These are phyloP conservation scores for Varanus komodoensis DNA, from an alignment of 2,113 vertebrate species.

Conservation along the genomic window DNA sequence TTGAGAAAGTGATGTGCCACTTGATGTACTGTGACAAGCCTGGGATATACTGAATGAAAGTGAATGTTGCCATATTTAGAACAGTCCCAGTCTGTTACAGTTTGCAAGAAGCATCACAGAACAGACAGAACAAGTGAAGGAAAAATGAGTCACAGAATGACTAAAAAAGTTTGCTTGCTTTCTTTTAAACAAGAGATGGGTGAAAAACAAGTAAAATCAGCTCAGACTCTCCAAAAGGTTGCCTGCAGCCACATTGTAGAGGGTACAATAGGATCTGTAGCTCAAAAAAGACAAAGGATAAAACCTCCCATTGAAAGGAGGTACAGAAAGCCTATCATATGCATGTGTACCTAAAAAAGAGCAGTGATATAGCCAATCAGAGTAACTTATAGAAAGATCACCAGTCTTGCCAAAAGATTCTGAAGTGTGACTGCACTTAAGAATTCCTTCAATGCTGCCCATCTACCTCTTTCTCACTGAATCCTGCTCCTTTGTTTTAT, in stretches of 20 bases:
- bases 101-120: conserved; percentile 22
- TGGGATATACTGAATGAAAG: conserved; percentile 29
- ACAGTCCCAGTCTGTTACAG: accelerated
- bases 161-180: background rate
- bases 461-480: background rate
- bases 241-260: background rate
- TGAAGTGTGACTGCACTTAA: background rate
- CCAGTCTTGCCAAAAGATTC: too few relatives aligned
- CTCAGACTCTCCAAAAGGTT: background rate
- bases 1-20: background rate
- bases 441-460: background rate
- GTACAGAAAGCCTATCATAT: background rate
- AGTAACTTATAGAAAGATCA: too few relatives aligned
- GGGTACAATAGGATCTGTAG: background rate
- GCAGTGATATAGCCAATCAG: too few relatives aligned
- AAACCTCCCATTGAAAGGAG: background rate
- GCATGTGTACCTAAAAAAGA: too few relatives aligned
- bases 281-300: background rate
- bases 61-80: conserved; percentile 1
- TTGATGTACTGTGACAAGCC: background rate
- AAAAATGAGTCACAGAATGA: background rate
- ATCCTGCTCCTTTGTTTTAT: background rate
- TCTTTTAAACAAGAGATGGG: background rate
- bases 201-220: background rate
- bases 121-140: background rate